phyloP scores from a whole-genome alignment of 2,888 invertebrate genomes.

The Leptogaster cylindrica region DNA sequence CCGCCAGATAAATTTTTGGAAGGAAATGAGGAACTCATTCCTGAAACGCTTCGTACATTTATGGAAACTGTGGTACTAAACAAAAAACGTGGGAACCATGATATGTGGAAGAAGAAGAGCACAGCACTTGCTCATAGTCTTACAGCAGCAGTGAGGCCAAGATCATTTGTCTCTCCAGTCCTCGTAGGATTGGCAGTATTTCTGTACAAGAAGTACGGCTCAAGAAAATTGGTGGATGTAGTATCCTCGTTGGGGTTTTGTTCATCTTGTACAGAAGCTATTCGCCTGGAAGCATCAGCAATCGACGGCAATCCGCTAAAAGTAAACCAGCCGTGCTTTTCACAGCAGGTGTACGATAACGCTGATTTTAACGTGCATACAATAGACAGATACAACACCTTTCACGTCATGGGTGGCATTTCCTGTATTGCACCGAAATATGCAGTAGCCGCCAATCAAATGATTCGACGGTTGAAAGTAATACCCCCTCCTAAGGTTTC shows the following conservation, averaged over 20 bases:
- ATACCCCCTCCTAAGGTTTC: too few species aligned
- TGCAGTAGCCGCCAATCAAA: too few species aligned
- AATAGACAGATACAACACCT: too few species aligned
- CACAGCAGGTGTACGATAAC: too few species aligned
- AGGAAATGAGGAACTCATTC: slow-evolving; percentile 39
- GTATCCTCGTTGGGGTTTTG: slow-evolving; percentile 40
- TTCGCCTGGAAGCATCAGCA: slow-evolving; percentile 53
- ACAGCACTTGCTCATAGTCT: slow-evolving; percentile 55
- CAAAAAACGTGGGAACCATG: background rate
- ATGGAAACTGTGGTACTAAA: slow-evolving; percentile 52
- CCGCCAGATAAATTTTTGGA: slow-evolving; percentile 53
- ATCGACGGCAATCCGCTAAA: too few species aligned
- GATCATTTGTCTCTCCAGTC: slow-evolving; percentile 52
- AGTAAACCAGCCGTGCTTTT: too few species aligned
- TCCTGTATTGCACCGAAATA: too few species aligned
- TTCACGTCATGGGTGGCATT: too few species aligned
- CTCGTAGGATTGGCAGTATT: slow-evolving; percentile 49
- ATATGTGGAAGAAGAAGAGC: slow-evolving; percentile 49
- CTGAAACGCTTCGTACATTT: slow-evolving; percentile 54
- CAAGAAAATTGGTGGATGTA: slow-evolving; percentile 39
- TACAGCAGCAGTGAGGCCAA: slow-evolving; percentile 52
- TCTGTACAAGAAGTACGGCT: slow-evolving; percentile 32
- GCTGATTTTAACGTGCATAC: too few species aligned
- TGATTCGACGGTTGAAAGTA: too few species aligned
- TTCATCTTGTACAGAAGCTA: slow-evolving; percentile 53